Conservation (phyloP, 2,113 vertebrate species). For the Struthio camelus region DNA sequence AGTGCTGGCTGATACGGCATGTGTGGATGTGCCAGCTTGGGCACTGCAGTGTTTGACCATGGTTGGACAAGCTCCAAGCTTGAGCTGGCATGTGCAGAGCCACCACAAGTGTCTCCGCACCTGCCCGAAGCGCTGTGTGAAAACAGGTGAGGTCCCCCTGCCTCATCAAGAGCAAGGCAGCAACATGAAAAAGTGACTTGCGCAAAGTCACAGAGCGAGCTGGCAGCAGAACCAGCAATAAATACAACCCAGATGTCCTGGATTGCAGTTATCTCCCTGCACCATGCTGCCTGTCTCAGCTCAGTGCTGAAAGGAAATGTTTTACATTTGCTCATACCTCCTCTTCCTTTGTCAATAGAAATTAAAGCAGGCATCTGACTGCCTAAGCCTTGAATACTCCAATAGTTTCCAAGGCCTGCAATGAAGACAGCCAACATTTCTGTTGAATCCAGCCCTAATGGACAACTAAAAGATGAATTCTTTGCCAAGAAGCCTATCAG, state of each 20-base stretch:
- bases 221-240: constrained; percentile 33
- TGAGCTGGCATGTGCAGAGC: background rate
- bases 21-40: background rate
- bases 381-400: constrained; percentile 34
- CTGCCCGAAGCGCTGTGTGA: background rate
- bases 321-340: constrained; percentile 63
- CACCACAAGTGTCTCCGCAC: background rate
- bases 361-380: constrained; percentile 64
- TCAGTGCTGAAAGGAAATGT: constrained; percentile 61
- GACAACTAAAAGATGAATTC: constrained; percentile 8
- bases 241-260: constrained; percentile 55
- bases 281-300: constrained; percentile 50
- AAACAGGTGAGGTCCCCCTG: background rate
- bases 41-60: background rate
- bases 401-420: constrained; percentile 45
- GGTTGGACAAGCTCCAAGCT: no score
- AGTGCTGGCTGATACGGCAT: background rate
- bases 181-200: background rate
- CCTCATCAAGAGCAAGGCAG: background rate
- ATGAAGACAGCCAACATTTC: constrained; percentile 51
- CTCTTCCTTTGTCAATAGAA: constrained; percentile 65
- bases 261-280: constrained; percentile 32
- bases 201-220: constrained; percentile 7
- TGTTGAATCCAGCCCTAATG: constrained; percentile 58
- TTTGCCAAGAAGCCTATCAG: constrained; percentile 44